Evolutionary conservation across 2,797 vertebrate genomes (phyloP).

Genomic region (Cossypha heuglini): DNA sequence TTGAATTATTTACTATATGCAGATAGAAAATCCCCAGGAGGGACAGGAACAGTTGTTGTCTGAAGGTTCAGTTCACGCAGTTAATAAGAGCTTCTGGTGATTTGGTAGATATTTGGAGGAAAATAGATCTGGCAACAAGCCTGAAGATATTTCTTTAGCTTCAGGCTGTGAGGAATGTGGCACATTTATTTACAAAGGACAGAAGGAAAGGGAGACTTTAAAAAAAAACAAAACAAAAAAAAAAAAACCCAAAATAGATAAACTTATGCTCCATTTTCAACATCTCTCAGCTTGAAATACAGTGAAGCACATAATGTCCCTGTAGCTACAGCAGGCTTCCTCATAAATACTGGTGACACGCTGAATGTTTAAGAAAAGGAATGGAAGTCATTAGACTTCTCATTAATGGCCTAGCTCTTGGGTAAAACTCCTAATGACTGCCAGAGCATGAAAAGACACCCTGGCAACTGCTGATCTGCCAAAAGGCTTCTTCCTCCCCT

Average conservation of each 20-base stretch:
- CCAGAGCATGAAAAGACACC: not conserved
- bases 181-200: slow-evolving; percentile 16
- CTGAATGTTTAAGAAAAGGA: slow-evolving; percentile 40
- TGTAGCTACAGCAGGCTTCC: slow-evolving; percentile 40
- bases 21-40: slow-evolving; percentile 17
- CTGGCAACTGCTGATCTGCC: slow-evolving; percentile 8
- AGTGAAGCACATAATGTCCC: slow-evolving; percentile 19
- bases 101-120: slow-evolving; percentile 42
- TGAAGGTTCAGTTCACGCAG: slow-evolving; percentile 42
- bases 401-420: slow-evolving; percentile 33
- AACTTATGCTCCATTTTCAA: slow-evolving; percentile 28
- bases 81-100: slow-evolving; percentile 50
- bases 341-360: slow-evolving; percentile 43
- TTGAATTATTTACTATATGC: not conserved
- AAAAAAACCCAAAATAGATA: not conserved
- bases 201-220: not conserved
- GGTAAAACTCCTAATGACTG: not conserved
- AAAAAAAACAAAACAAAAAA: not conserved
- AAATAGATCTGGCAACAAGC: slow-evolving; percentile 34
- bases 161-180: slow-evolving; percentile 12
- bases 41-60: slow-evolving; percentile 35
- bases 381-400: slow-evolving; percentile 46
- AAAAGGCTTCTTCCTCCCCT: not conserved
- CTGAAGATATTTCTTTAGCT: slow-evolving; percentile 23
- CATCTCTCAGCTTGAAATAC: slow-evolving; percentile 50